Evolutionary conservation across 2,113 vertebrate species (phyloP).

Genomic region (Gracilinanus agilis): DNA sequence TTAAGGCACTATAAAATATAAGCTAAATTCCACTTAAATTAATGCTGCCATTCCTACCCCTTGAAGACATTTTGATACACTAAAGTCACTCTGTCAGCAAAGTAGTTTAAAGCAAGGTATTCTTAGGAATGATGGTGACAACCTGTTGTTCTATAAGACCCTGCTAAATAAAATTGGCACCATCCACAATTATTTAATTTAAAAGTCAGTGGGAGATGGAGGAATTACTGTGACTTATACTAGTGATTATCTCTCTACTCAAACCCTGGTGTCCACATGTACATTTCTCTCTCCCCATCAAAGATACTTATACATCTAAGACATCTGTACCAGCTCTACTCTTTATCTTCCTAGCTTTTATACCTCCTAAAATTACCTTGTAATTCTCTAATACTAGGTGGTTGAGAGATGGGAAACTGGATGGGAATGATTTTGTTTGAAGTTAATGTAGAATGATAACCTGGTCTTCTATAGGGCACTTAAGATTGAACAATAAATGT

Average conservation of each 20-base stretch:
- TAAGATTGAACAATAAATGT: not conserved
- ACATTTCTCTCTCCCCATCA: not conserved
- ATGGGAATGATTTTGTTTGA: not conserved
- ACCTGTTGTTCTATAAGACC: not conserved
- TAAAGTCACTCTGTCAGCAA: not conserved
- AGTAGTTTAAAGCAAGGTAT: not conserved
- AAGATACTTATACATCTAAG: not conserved
- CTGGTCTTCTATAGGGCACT: not conserved
- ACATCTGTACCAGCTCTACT: not conserved
- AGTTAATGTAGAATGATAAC: not conserved
- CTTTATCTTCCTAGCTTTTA: not conserved
- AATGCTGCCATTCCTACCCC: not conserved
- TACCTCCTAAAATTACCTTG: not conserved
- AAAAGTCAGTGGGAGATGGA: not conserved
- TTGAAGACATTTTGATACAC: not conserved
- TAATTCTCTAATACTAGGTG: too few relatives aligned
- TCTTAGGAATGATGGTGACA: not conserved
- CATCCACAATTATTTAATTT: not conserved
- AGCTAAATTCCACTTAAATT: not conserved
- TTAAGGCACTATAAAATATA: not conserved
- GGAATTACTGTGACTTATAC: not conserved
- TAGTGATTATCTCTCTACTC: slow-evolving; percentile 22
- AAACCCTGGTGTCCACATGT: not conserved
- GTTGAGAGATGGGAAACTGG: too few relatives aligned
- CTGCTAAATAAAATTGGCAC: not conserved